Base-by-base conservation (phyloP, 2,113 vertebrate species). In the Brevimyrus niger region DNA sequence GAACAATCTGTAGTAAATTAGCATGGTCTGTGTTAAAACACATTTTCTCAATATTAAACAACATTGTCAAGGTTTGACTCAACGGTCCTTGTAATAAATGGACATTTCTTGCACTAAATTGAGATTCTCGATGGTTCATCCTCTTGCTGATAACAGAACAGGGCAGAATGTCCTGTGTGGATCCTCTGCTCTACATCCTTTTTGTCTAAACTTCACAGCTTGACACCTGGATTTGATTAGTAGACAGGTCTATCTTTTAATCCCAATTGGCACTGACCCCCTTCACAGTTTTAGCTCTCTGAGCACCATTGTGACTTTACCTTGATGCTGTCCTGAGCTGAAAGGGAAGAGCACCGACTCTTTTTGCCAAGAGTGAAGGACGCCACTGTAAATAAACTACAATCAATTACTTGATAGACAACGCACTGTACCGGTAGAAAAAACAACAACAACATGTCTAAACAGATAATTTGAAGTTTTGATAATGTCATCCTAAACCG, bases 201-300 rank as follows among this genome's bases (percentile, higher is more conserved):
- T 89, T 89, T 76, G 90, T 89, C 87, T 65, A 80, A 91, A 93
- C 91, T 89, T 76, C 38, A 82, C 38, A 82, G 65, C 38, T 46
- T 46, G 46, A 80, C 2, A 73, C n/a, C 27, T 87, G 85, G 92
- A 94, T 94, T 95, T 95, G 94, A 95, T 92, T 89, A 91, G 92
- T 93, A 93, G 95, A 88, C 94, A 93, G 94, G 93, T 95, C 95
- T 95, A 94, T 95, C 95, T 93, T 92, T 95, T 92, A 92, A 90
- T 93, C 89, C 89, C 53, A 92, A 91, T 91, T 93, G 90, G 93
- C 92, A 94, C 92, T 92, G 91, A 86, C 89, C 88, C 27, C 87
- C 88, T 65, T 55, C 69, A 42, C 38, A 58, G 2, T 35, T 23
- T 87, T 9, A 51, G n/a, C 21, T 53, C 15, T 38, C 13, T 27